Percentiles rank a stretch among this genome's conserved stretches.
These are phyloP conservation scores for Choloepus hoffmanni DNA, from an alignment of 2,113 vertebrate genomes.

Conservation along the genomic window DNA sequence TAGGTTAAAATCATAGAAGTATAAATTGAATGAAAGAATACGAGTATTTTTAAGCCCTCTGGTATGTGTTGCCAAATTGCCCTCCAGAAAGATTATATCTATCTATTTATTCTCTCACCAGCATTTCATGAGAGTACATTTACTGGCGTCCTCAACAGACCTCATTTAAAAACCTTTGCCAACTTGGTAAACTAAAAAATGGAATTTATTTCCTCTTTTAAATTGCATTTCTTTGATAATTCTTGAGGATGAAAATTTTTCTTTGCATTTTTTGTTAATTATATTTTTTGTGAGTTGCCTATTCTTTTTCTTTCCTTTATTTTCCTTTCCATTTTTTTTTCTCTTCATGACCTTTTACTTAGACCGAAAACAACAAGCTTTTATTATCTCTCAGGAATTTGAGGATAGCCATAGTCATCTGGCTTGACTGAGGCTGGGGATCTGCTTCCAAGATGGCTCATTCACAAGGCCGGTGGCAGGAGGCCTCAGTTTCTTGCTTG, in stretches of 20 bases:
- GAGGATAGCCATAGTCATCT: background rate
- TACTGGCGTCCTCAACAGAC: background rate
- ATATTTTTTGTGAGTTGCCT: background rate
- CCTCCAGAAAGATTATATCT: background rate
- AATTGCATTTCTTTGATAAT: constrained; percentile 26
- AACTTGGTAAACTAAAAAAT: constrained; percentile 10
- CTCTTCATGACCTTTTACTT: background rate
- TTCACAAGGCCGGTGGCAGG: background rate
- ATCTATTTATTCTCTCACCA: background rate
- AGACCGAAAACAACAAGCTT: background rate
- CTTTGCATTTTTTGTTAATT: background rate
- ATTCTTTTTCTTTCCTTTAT: background rate
- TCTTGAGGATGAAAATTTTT: background rate
- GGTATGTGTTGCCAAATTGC: background rate
- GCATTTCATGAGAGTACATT: background rate
- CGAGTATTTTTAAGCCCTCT: constrained; percentile 25
- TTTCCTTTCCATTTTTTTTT: background rate
- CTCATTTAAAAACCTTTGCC: constrained; percentile 13
- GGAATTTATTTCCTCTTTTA: constrained; percentile 32
- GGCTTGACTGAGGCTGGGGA: background rate
- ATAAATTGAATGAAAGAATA: background rate
- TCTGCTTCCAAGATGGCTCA: background rate
- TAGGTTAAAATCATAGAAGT: background rate
- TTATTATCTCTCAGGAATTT: background rate
- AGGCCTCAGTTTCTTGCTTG: background rate